Evolutionary conservation across 2,797 vertebrate species (phyloP).

Genomic region (Xyrichtys novacula): DNA sequence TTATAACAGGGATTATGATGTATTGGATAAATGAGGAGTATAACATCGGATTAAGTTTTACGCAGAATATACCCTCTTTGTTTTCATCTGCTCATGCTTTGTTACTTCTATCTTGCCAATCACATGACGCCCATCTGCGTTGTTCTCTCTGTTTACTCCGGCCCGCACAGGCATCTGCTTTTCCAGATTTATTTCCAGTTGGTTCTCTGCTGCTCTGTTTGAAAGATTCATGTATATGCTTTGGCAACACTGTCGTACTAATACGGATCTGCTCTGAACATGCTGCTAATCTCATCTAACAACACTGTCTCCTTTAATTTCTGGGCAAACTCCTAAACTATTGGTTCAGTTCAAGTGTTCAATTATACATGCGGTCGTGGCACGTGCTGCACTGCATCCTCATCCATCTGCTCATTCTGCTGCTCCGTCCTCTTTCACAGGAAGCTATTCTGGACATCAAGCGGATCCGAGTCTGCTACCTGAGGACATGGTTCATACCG

Average conservation of each 20-base stretch:
- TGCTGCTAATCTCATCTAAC: conserved; percentile 8
- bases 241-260: conserved; percentile 9
- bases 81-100: conserved; percentile 49
- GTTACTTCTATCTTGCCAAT: conserved; percentile 53
- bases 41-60: conserved; percentile 52
- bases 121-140: conserved; percentile 55
- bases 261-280: conserved; percentile 12
- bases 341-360: conserved; percentile 37
- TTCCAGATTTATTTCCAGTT: conserved; percentile 34
- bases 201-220: conserved; percentile 24
- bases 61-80: conserved; percentile 48
- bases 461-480: conserved; percentile 82
- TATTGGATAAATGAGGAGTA: conserved; percentile 39
- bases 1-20: conserved; percentile 69
- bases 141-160: conserved; percentile 21
- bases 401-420: conserved; percentile 51
- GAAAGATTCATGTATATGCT: conserved; percentile 50
- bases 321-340: conserved; percentile 35
- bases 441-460: conserved; percentile 85
- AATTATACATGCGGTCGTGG: conserved; percentile 39
- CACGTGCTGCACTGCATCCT: conserved; percentile 29
- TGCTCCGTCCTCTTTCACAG: conserved; percentile 64
- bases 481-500: conserved; percentile 86
- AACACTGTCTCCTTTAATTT: conserved; percentile 22
- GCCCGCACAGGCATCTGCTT: conserved; percentile 38